Conservation (phyloP, 1,140 invertebrate species). For the Drosophila ohnishii region DNA sequence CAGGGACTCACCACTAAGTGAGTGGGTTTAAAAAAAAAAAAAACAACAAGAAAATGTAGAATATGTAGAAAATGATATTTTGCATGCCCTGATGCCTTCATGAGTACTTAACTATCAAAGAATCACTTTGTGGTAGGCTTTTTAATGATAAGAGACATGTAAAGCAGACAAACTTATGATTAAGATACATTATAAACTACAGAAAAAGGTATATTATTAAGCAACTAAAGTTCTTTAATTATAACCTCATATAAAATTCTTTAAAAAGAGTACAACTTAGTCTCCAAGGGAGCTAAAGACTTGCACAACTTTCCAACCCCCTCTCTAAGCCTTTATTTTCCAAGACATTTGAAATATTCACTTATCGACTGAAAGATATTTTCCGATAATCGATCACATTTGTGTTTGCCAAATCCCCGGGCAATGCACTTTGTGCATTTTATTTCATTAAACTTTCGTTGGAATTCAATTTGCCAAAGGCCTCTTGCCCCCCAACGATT, state of each 20-base stretch:
- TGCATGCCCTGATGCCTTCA: slow-evolving; percentile 1
- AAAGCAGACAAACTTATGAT: background rate
- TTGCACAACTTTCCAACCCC: background rate
- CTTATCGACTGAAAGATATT: slow-evolving; percentile 30
- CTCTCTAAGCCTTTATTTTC: too few relatives aligned
- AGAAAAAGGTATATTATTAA: background rate
- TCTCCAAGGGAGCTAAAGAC: background rate
- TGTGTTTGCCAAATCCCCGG: slow-evolving; percentile 6
- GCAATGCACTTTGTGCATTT: slow-evolving; percentile 31
- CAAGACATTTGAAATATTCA: slow-evolving; percentile 11
- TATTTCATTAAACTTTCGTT: slow-evolving; percentile 49
- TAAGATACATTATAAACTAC: background rate
- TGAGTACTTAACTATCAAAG: background rate
- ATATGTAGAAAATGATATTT: slow-evolving; percentile 3
- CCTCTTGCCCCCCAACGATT: slow-evolving; percentile 4
- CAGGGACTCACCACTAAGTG: slow-evolving; percentile 8
- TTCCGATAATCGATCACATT: slow-evolving; percentile 41
- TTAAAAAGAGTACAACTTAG: background rate
- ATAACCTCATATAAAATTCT: background rate
- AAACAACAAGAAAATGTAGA: too few relatives aligned
- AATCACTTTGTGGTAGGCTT: slow-evolving; percentile 4
- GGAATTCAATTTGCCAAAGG: slow-evolving; percentile 52
- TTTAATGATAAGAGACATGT: slow-evolving; percentile 10
- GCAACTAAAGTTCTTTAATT: background rate
- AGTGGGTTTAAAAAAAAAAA: slow-evolving; percentile 15